Base-by-base conservation (phyloP, 2,113 vertebrate genomes). In the Naja naja region DNA sequence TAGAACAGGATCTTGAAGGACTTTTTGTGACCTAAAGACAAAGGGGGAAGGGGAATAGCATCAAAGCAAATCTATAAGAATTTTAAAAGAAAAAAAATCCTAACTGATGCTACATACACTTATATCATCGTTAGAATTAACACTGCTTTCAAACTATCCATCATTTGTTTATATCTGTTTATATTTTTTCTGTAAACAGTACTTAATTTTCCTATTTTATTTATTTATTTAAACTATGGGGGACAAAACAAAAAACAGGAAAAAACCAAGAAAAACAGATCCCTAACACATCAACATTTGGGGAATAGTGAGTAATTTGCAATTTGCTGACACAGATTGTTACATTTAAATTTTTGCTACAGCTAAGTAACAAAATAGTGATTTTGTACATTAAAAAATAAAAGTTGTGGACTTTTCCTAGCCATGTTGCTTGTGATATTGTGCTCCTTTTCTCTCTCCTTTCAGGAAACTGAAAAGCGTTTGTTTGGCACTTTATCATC, bases 11-110 rank as follows among this genome's bases (percentile, higher is more conserved):
- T 93, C 95, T 96, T 64, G 97, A 97, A 4, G 97, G 92, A 95
- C 96, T 94, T 58, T 97, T 74, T 1, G 93, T 96, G 55, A 97
- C 94, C 98, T 99, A 96, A 23, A 94, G 89, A 23, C 85, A 95
- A 90, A 0, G 20, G 90, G 85, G 91, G 18, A 43, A 43, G 1
- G 54, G 90, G 49, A 43, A 81, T 23, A 93, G 52, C 93, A 87
- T 94, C 92, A 93, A 60, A 27, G 49, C 22, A 93, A 43, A 69
- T 43, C 12, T 45, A 16, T 49, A 12, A 47, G 0, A 0, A 14
- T 20, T 2, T 90, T 93, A 93, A 55, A 20, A 89, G 20, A 56
- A 89, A 47, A 5, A 53, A 23, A 91, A 87, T 89, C 85, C 85
- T 88, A 88, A 69, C 4, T 85, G 64, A 12, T 2, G 39, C 94